Evolutionary conservation across 2,888 invertebrate genomes (phyloP).

Genomic region (Petrophora chlorosata): DNA sequence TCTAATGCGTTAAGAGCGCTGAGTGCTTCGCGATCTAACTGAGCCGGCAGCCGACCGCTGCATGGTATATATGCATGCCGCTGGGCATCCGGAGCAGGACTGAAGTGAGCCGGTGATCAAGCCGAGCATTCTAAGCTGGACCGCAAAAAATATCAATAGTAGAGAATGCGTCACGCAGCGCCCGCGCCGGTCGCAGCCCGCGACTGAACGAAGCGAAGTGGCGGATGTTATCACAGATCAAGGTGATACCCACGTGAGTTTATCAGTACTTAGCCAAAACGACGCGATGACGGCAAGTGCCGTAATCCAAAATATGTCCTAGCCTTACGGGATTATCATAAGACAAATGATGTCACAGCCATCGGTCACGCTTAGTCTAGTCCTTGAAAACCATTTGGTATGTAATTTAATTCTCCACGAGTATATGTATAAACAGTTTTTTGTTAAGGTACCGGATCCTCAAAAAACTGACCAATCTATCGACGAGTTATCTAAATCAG

Average conservation of each 20-base stretch:
- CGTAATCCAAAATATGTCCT: slow-evolving; percentile 13
- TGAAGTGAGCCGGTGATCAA: slow-evolving; percentile 53
- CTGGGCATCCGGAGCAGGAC: slow-evolving; percentile 54
- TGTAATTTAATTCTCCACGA: too few relatives aligned
- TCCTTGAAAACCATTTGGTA: not conserved
- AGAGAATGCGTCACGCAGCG: slow-evolving; percentile 42
- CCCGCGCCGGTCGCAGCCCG: slow-evolving; percentile 39
- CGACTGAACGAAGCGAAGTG: slow-evolving; percentile 35
- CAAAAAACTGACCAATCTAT: slow-evolving; percentile 12
- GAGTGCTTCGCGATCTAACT: slow-evolving; percentile 47
- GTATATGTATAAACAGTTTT: not conserved
- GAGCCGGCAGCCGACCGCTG: slow-evolving; percentile 42
- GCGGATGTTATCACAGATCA: slow-evolving; percentile 50
- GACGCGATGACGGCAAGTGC: slow-evolving; percentile 30
- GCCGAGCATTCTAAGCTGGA: slow-evolving; percentile 46
- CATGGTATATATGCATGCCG: slow-evolving; percentile 69
- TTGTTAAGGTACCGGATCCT: not conserved
- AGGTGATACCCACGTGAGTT: slow-evolving; percentile 43
- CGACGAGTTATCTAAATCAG: not conserved
- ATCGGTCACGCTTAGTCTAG: not conserved
- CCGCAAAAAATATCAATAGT: slow-evolving; percentile 64
- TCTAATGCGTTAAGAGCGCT: slow-evolving; percentile 41
- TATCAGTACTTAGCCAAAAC: slow-evolving; percentile 41
- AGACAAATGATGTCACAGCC: not conserved
- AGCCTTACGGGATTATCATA: not conserved